A percentile compares a stretch with the other conserved stretches of the same genome.
Evolutionary conservation across 2,797 vertebrate genomes (phyloP).

Genomic region (Microchirus variegatus): DNA sequence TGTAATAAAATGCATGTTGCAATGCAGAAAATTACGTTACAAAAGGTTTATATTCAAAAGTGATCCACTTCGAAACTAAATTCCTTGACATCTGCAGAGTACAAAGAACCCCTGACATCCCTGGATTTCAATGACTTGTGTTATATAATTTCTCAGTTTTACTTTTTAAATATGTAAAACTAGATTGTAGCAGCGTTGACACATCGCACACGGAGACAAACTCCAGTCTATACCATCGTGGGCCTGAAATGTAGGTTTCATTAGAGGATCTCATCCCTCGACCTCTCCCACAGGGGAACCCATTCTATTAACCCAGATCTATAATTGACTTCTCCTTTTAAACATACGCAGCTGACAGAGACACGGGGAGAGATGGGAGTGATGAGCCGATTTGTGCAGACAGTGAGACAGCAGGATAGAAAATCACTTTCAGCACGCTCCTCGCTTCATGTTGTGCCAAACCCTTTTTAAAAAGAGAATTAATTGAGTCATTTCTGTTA

Average conservation of each 20-base stretch:
- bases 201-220: constrained; percentile 25
- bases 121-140: no score
- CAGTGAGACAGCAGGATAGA: constrained; percentile 1
- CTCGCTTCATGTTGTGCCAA: neutral
- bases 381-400: constrained; percentile 32
- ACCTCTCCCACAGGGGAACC: constrained; percentile 68
- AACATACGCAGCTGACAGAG: constrained; percentile 67
- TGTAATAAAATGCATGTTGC: no score
- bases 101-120: no score
- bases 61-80: no score
- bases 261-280: constrained; percentile 72
- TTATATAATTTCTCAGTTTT: no score
- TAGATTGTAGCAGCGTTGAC: constrained; percentile 1
- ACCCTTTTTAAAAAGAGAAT: neutral
- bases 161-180: neutral
- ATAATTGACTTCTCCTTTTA: constrained; percentile 83
- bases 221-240: constrained; percentile 44
- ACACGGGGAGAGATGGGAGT: constrained; percentile 6
- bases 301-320: constrained; percentile 85
- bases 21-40: no score
- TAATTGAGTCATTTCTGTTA: no score
- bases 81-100: no score
- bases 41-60: no score
- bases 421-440: neutral
- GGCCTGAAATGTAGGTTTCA: constrained; percentile 78